Conservation (phyloP, 2,113 vertebrate species). For the Herpailurus yagouaroundi region DNA sequence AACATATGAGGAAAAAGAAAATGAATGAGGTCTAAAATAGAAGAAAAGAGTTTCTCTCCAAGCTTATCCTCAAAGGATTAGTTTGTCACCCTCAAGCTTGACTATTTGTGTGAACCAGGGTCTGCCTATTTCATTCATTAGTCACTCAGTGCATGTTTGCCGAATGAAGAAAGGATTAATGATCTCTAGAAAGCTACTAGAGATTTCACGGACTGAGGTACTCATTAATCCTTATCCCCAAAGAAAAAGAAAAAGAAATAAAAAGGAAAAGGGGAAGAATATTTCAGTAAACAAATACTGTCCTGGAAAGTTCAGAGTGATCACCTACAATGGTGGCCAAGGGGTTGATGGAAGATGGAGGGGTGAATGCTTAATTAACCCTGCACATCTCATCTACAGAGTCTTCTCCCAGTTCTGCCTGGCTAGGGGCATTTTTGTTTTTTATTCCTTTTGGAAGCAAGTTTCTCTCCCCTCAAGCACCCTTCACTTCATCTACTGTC, state of each 20-base stretch:
- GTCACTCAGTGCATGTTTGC: neutral
- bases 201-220: neutral
- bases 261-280: neutral
- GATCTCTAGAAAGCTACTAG: neutral
- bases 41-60: neutral
- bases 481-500: neutral
- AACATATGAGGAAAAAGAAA: neutral
- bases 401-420: neutral
- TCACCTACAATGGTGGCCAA: neutral
- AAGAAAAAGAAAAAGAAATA: neutral
- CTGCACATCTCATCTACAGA: neutral
- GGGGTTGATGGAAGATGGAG: neutral
- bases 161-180: conserved; percentile 7
- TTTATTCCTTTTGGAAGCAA: conserved; percentile 21
- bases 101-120: neutral
- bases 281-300: neutral
- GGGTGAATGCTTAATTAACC: neutral
- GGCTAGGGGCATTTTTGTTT: neutral
- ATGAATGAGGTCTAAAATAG: neutral
- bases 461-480: neutral
- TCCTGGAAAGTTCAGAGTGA: neutral
- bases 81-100: neutral
- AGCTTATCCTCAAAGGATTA: neutral
- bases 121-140: neutral
- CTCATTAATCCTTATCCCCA: neutral